Percentiles rank a stretch among this genome's conserved stretches.
Evolutionary conservation across 2,888 invertebrate genomes (phyloP).

Genomic region (Hermaeophaga mercurialis): DNA sequence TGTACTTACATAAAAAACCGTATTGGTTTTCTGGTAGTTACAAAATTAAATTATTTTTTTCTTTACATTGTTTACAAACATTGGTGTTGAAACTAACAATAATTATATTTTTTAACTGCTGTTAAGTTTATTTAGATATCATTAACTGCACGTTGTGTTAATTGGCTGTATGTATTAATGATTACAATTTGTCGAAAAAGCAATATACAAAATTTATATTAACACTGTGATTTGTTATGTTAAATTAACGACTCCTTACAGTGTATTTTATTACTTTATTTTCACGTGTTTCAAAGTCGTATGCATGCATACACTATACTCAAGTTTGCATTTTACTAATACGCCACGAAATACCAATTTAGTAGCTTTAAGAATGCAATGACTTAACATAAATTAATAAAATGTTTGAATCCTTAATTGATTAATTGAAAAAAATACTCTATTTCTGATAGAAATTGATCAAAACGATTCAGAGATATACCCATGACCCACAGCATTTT

Average conservation of each 20-base stretch:
- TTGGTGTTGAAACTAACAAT: too few relatives aligned
- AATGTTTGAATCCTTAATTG: too few relatives aligned
- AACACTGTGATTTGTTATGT: slow-evolving; percentile 5
- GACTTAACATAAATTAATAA: too few relatives aligned
- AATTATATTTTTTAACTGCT: too few relatives aligned
- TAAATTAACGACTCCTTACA: slow-evolving; percentile 7
- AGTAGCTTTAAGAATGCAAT: background rate
- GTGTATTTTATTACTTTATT: slow-evolving; percentile 7
- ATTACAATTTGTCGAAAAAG: background rate
- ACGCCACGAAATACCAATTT: background rate
- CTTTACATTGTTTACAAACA: too few relatives aligned
- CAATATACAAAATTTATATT: slow-evolving; percentile 3
- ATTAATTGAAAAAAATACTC: too few relatives aligned
- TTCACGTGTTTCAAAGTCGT: slow-evolving; percentile 1
- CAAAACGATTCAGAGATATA: too few relatives aligned
- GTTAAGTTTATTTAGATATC: background rate
- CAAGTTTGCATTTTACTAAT: background rate
- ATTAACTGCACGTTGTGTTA: background rate
- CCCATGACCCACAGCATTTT: too few relatives aligned
- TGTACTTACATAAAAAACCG: too few relatives aligned
- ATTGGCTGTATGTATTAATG: background rate
- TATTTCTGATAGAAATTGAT: too few relatives aligned
- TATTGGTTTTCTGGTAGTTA: too few relatives aligned
- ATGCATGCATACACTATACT: background rate
- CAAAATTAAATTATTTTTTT: too few relatives aligned